Base-by-base conservation (phyloP, 2,113 vertebrate genomes). In the Oncorhynchus nerka region DNA sequence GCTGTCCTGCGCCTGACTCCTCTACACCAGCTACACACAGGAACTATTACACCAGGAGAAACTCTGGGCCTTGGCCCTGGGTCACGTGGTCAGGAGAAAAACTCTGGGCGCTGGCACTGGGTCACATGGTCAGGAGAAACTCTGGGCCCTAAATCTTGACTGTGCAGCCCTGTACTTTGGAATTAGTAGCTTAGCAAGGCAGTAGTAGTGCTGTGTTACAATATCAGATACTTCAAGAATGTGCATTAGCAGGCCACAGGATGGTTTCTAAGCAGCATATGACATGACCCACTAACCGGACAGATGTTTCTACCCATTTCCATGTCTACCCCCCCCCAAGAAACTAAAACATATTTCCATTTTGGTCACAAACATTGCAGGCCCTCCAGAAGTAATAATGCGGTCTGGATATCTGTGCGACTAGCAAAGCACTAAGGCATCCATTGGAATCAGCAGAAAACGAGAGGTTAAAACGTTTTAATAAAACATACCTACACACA, bases 401-500 rank as follows among this genome's bases (percentile, higher is more conserved):
- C 71, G 81, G 78, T 69, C 83, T 84, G 30, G 76, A 79, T 72
- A 28, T 66, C 70, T 68, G 4, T 74, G 72, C 39, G 74, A 66
- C 62, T 48, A 65, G 64, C 32, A 76, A 77, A 70, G 79, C 72
- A 83, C 57, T 34, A 61, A 79, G 73, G 71, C 77, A 73, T 83
- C 75, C 64, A n/a, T 72, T 67, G 11, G 74, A 79, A 80, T 69
- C 68, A 68, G 68, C 85, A 76, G 81, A 62, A 80, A 78, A 75
- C 28, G 62, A 71, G 80, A 76, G 39, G 73, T 45, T 73, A 13
- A 75, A 70, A 34, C 24, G 67, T 83, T 84, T 87, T 80, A 90
- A 90, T 86, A 88, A 88, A 86, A 89, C 79, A 87, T 85, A 7
- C 68, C 73, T 64, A 81, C 19, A 81, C 16, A 67, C 76, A 73